phyloP scores from a whole-genome alignment of 2,888 invertebrate genomes.

The Salticus scenicus region DNA sequence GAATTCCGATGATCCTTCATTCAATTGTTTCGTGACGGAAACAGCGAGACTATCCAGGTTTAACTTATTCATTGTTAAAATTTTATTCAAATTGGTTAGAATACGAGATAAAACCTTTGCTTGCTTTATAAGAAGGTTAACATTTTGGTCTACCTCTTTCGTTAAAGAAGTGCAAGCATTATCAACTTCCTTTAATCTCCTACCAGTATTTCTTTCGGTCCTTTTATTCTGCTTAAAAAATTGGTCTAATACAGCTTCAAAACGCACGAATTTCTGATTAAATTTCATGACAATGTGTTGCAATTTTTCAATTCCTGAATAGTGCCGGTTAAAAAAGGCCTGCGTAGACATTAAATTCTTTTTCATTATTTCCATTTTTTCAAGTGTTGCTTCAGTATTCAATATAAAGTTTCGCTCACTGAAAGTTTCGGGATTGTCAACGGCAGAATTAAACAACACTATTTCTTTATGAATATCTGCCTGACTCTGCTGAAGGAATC shows the following conservation, averaged over 20 bases:
- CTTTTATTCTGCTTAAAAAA: neutral
- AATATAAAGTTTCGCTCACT: too few species aligned
- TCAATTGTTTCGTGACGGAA: neutral
- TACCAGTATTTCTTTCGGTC: neutral
- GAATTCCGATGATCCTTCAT: neutral
- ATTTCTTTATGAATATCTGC: neutral
- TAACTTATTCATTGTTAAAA: too few species aligned
- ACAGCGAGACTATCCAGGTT: too few species aligned
- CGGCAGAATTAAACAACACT: too few species aligned
- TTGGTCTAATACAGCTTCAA: slow-evolving; percentile 17
- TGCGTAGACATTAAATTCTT: slow-evolving; percentile 11
- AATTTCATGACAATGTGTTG: slow-evolving; percentile 13
- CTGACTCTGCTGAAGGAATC: neutral
- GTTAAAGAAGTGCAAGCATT: neutral
- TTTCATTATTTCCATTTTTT: slow-evolving; percentile 25
- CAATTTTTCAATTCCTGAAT: slow-evolving; percentile 11
- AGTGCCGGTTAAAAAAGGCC: slow-evolving; percentile 7
- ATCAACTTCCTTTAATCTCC: neutral
- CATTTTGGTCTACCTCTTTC: neutral
- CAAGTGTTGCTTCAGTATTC: too few species aligned
- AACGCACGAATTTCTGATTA: slow-evolving; percentile 5
- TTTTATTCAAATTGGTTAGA: neutral
- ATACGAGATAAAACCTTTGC: neutral
- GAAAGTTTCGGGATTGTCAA: too few species aligned
- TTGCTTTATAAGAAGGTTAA: neutral